Percentiles rank a stretch among this genome's conserved stretches.
Evolutionary conservation across 2,888 invertebrate genomes (phyloP).

Genomic region (Sipunculus nudus): DNA sequence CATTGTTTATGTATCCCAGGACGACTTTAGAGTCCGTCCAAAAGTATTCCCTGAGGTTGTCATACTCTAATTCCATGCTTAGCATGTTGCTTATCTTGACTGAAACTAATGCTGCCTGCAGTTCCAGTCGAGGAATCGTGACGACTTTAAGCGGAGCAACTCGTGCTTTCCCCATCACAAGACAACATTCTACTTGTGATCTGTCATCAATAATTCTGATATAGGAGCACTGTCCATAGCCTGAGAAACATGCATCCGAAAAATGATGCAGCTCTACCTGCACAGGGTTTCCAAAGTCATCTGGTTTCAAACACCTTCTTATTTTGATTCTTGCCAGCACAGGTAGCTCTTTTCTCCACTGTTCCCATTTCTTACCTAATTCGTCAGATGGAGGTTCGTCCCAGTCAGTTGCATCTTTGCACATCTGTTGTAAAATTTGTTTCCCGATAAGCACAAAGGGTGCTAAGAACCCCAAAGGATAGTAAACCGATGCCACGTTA

Average conservation of each 20-base stretch:
- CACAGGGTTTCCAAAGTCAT: slow-evolving; percentile 24
- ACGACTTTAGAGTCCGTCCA: slow-evolving; percentile 30
- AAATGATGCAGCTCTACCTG: slow-evolving; percentile 36
- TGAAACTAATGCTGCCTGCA: slow-evolving; percentile 15
- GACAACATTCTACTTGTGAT: slow-evolving; percentile 15
- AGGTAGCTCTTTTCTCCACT: slow-evolving; percentile 2
- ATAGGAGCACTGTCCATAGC: slow-evolving; percentile 20
- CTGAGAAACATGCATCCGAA: slow-evolving; percentile 25
- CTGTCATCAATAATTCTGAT: background rate
- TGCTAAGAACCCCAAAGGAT: slow-evolving; percentile 40
- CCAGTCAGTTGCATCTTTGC: slow-evolving; percentile 28
- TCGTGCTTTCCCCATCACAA: slow-evolving; percentile 25
- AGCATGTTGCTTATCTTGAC: slow-evolving; percentile 14
- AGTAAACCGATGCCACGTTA: slow-evolving; percentile 34
- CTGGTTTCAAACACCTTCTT: slow-evolving; percentile 21
- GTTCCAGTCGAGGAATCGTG: slow-evolving; percentile 24
- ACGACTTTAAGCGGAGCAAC: slow-evolving; percentile 28
- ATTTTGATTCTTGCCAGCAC: background rate
- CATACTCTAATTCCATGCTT: slow-evolving; percentile 11
- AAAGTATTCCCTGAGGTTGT: slow-evolving; percentile 10
- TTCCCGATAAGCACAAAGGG: slow-evolving; percentile 35
- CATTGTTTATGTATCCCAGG: slow-evolving; percentile 23
- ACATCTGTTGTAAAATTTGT: slow-evolving; percentile 35
- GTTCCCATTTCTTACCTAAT: background rate
- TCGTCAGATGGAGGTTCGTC: slow-evolving; percentile 36